Conservation (phyloP, 2,113 vertebrate species). For the Danionella cerebrum region DNA sequence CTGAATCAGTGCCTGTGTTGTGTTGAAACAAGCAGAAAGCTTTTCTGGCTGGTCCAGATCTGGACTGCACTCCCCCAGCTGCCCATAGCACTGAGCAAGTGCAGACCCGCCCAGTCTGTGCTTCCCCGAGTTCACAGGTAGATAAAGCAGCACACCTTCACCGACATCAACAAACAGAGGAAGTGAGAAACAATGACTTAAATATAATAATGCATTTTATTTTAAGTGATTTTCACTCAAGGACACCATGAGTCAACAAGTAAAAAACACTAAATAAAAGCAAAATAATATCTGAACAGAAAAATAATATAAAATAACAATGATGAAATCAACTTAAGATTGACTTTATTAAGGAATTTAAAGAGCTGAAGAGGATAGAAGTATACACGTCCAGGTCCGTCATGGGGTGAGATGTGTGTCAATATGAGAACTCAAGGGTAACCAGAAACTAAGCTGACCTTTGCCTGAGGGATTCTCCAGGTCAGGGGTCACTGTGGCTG, state of each 20-base stretch:
- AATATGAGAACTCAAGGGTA: too few species aligned
- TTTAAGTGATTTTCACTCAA: too few species aligned
- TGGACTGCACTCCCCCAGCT: constrained; percentile 78
- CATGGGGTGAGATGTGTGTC: too few species aligned
- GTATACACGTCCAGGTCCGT: too few species aligned
- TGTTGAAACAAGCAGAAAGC: constrained; percentile 68
- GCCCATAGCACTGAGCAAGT: constrained; percentile 81
- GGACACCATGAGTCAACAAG: too few species aligned
- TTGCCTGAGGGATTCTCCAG: constrained; percentile 74
- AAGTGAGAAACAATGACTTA: constrained; percentile 35
- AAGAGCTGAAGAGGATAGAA: neutral
- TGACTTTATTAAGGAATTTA: neutral
- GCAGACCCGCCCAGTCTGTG: constrained; percentile 81
- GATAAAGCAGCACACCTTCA: constrained; percentile 78
- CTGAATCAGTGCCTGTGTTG: constrained; percentile 74
- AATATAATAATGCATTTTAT: too few species aligned
- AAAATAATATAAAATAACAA: too few species aligned
- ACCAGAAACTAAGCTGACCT: too few species aligned
- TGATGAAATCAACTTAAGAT: too few species aligned
- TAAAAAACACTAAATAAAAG: too few species aligned
- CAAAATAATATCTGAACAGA: too few species aligned
- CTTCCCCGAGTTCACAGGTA: constrained; percentile 67
- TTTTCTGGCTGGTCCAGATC: constrained; percentile 71
- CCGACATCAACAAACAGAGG: too few species aligned
- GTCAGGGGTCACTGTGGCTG: constrained; percentile 84